These are phyloP conservation scores for Leuciscus waleckii DNA, from an alignment of 2,797 vertebrate species.

Conservation along the genomic window DNA sequence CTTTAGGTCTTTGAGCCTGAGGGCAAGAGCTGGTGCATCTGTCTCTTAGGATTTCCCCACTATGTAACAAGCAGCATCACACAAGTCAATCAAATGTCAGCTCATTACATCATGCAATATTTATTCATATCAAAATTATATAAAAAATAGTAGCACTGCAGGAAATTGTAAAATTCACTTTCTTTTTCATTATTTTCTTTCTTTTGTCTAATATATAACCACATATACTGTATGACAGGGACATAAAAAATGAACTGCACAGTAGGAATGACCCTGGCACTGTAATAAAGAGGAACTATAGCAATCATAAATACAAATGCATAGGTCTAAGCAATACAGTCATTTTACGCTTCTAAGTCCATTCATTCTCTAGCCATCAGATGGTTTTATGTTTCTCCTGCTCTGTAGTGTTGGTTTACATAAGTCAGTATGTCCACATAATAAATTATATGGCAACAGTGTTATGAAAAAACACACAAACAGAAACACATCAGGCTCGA, in stretches of 20 bases:
- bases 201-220: neutral
- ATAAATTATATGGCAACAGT: neutral
- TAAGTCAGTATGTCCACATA: neutral
- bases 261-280: neutral
- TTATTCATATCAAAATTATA: constrained; percentile 3
- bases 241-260: neutral
- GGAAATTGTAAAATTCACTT: neutral
- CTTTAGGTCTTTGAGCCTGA: constrained; percentile 56
- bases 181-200: neutral
- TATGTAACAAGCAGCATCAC: neutral
- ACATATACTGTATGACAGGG: neutral
- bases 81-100: constrained; percentile 4
- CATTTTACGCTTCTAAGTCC: neutral
- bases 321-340: neutral
- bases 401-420: neutral
- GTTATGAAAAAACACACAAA: constrained; percentile 1
- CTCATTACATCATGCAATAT: constrained; percentile 14
- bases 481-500: neutral
- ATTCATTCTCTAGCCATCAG: neutral
- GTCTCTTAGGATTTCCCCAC: neutral
- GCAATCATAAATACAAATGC: constrained; percentile 4
- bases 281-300: neutral
- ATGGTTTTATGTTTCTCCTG: constrained; percentile 12
- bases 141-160: neutral
- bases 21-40: constrained; percentile 35